Evolutionary conservation across 2,888 invertebrate genomes (phyloP).

Genomic region (Lasioglossum lativentre): DNA sequence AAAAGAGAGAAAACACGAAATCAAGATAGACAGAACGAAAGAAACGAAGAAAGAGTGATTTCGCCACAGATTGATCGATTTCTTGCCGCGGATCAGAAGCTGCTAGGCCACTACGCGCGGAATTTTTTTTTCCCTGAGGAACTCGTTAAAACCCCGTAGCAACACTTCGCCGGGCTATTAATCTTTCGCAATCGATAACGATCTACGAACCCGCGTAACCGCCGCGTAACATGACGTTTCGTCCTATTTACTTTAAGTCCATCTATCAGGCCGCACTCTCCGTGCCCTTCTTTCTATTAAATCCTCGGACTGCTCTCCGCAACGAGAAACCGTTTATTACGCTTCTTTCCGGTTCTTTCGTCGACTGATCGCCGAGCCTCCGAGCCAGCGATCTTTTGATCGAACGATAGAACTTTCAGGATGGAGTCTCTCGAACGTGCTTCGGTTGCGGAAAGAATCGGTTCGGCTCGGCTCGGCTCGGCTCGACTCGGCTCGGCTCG

Average conservation of each 20-base stretch:
- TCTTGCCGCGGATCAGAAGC: constrained; percentile 51
- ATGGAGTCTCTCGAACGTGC: neutral
- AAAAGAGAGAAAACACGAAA: neutral
- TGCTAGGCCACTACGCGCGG: constrained; percentile 21
- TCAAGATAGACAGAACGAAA: neutral
- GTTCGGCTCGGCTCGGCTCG: neutral
- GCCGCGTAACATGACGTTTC: constrained; percentile 27
- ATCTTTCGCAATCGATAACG: constrained; percentile 57
- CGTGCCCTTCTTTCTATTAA: constrained; percentile 9
- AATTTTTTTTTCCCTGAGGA: constrained; percentile 17
- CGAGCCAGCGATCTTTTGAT: neutral
- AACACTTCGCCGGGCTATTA: constrained; percentile 54
- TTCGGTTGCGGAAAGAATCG: neutral
- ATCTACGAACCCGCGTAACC: constrained; percentile 34
- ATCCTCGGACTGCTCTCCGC: neutral
- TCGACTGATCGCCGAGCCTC: neutral
- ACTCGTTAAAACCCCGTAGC: constrained; percentile 54
- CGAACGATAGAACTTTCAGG: neutral
- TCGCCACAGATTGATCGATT: constrained; percentile 49
- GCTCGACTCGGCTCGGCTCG: neutral
- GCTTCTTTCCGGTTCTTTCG: constrained; percentile 12
- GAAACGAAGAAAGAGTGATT: constrained; percentile 3
- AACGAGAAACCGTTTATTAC: constrained; percentile 12
- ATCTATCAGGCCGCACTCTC: constrained; percentile 26
- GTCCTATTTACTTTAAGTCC: constrained; percentile 48